A percentile compares a stretch with the other conserved stretches of the same genome.
Conservation (phyloP, 2,113 vertebrate species). For the Hippopotamus amphibius region DNA sequence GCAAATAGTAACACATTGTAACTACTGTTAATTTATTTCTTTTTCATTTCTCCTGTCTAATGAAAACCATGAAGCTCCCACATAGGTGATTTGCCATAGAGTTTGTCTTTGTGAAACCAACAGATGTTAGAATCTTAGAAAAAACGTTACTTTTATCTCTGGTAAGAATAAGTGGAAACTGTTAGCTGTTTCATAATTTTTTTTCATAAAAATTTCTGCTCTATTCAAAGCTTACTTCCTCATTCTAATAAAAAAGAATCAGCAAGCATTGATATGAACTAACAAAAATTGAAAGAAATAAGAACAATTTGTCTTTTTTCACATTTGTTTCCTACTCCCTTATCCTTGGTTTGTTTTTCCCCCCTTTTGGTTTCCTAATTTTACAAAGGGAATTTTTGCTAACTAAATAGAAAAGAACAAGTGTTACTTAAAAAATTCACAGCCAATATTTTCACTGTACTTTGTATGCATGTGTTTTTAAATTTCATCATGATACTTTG, state of each 20-base stretch:
- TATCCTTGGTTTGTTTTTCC: background rate
- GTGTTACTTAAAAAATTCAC: background rate
- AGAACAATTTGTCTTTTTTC: background rate
- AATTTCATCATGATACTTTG: background rate
- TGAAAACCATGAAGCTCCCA: background rate
- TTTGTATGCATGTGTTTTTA: background rate
- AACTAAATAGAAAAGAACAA: background rate
- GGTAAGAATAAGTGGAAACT: conserved; percentile 9
- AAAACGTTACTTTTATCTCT: background rate
- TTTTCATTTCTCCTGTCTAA: conserved; percentile 35
- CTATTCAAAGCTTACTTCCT: background rate
- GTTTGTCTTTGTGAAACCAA: conserved; percentile 57
- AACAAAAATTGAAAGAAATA: background rate
- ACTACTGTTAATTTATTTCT: conserved; percentile 1
- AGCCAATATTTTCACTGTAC: background rate
- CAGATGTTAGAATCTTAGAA: conserved; percentile 22
- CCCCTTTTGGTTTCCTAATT: background rate
- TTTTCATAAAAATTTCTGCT: conserved; percentile 1
- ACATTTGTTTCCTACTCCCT: background rate
- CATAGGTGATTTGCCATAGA: conserved; percentile 36
- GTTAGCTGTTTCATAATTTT: background rate
- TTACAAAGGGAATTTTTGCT: background rate
- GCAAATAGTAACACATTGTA: conserved; percentile 11
- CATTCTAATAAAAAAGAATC: background rate
- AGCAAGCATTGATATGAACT: background rate